Evolutionary conservation across 2,797 vertebrate genomes (phyloP).

Genomic region (Eurystomus glaucurus): DNA sequence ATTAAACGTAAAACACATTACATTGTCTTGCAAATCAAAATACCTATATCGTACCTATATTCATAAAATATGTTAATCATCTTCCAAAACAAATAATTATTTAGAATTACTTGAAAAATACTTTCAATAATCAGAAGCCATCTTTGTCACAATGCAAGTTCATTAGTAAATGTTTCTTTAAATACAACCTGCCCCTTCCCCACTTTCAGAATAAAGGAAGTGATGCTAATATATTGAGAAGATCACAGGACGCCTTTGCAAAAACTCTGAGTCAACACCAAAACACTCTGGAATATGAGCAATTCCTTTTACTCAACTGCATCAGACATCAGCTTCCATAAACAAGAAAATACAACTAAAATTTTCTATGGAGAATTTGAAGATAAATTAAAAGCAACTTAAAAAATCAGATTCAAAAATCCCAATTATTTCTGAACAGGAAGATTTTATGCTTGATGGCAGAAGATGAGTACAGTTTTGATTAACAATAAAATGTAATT

Average conservation of each 20-base stretch:
- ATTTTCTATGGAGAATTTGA: not conserved
- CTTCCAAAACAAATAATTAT: not conserved
- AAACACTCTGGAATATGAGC: accelerated
- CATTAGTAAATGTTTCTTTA: not conserved
- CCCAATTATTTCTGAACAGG: not conserved
- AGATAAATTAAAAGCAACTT: not conserved
- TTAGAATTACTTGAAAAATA: not conserved
- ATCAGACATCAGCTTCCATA: not conserved
- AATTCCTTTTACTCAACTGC: not conserved
- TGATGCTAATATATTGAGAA: not conserved
- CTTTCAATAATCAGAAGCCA: not conserved
- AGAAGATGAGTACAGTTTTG: not conserved
- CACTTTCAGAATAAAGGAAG: not conserved
- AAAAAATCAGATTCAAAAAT: not conserved
- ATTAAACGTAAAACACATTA: not conserved
- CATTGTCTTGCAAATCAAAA: not conserved
- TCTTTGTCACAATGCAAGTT: not conserved
- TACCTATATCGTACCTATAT: not conserved
- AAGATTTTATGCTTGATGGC: not conserved
- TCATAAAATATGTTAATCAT: not conserved
- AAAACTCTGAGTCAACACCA: not conserved
- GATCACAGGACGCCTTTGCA: not conserved
- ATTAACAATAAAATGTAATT: not conserved
- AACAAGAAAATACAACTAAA: not conserved
- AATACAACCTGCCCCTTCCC: not conserved